Evolutionary conservation across 2,113 vertebrate genomes (phyloP).

Genomic region (Dicerorhinus sumatrensis): DNA sequence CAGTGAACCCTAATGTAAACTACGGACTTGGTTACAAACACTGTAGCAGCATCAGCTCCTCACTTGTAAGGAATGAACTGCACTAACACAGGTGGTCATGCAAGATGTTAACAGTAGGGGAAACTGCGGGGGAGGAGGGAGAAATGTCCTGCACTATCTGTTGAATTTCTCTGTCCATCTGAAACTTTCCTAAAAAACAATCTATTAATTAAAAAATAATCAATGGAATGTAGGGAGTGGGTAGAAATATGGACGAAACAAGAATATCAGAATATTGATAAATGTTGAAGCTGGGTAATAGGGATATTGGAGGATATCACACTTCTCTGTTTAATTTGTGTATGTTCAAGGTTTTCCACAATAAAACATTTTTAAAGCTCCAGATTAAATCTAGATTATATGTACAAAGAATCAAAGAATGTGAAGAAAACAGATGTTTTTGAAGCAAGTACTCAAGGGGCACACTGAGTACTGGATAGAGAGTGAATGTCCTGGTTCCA

Average conservation of each 20-base stretch:
- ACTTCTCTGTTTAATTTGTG: background rate
- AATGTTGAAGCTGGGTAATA: background rate
- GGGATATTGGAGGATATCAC: background rate
- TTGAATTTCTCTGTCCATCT: background rate
- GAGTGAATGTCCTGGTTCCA: too few species aligned
- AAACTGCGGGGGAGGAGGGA: too few species aligned
- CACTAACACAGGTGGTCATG: too few species aligned
- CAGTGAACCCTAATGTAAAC: too few species aligned
- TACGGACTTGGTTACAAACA: background rate
- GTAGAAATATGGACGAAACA: background rate
- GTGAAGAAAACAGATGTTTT: background rate
- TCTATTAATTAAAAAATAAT: background rate
- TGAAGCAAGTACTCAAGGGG: background rate
- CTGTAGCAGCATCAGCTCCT: accelerated
- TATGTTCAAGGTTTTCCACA: background rate
- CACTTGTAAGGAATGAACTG: accelerated
- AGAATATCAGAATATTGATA: background rate
- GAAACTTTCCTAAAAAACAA: background rate
- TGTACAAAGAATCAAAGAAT: background rate
- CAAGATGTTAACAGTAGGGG: too few species aligned
- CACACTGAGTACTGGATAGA: too few species aligned
- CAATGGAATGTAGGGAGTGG: background rate
- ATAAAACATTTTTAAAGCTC: background rate
- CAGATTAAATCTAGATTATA: background rate
- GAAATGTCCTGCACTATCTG: background rate